These are phyloP conservation scores for Apodemus speciosus DNA, from an alignment of 2,113 vertebrate genomes.

Conservation along the genomic window DNA sequence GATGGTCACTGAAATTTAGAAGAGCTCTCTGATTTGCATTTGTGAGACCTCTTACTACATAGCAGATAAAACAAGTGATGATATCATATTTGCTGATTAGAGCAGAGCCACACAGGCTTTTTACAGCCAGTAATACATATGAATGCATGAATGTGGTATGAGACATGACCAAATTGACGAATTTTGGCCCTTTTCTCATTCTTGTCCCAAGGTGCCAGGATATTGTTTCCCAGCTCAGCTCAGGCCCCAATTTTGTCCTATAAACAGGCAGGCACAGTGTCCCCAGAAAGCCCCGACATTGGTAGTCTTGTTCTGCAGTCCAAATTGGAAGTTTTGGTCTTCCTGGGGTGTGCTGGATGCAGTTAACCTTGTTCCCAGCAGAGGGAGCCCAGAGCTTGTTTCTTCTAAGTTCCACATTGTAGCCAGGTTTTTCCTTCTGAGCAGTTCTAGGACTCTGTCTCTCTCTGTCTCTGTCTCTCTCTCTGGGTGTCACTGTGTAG, in stretches of 20 bases:
- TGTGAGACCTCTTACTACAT: neutral
- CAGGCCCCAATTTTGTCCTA: neutral
- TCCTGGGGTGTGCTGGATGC: neutral
- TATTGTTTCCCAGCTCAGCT: neutral
- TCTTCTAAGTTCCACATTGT: neutral
- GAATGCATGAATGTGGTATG: neutral
- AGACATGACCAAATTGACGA: neutral
- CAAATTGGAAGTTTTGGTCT: neutral
- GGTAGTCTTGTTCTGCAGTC: neutral
- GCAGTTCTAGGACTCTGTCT: neutral
- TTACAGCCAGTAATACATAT: neutral
- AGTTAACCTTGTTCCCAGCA: slow-evolving; percentile 21
- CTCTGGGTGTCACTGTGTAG: neutral
- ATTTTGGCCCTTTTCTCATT: neutral
- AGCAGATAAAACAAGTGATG: neutral
- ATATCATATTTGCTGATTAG: neutral
- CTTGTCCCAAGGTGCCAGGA: neutral
- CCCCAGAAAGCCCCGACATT: neutral
- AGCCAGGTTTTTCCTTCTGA: neutral
- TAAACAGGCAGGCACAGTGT: neutral
- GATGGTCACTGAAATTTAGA: neutral
- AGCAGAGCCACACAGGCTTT: neutral
- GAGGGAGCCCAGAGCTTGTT: slow-evolving; percentile 31
- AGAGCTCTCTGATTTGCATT: neutral
- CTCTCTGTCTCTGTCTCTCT: too few relatives aligned